Conservation (phyloP, 2,113 vertebrate genomes). For the Bagarius yarrelli region DNA sequence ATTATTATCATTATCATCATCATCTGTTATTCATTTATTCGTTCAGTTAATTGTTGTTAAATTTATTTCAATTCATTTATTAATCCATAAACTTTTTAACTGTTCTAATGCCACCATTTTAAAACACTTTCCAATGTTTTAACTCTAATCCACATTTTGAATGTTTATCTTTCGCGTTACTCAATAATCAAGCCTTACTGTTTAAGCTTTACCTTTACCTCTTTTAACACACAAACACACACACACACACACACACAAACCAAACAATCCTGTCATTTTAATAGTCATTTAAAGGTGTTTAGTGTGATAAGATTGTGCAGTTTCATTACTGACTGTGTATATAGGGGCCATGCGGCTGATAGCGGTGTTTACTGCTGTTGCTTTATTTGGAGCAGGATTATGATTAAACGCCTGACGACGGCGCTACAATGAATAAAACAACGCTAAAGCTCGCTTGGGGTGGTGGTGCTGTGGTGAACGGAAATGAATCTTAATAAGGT, state of each 20-base stretch:
- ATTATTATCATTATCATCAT: no score
- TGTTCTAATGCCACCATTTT: no score
- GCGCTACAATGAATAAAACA: constrained; percentile 17
- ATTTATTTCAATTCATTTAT: no score
- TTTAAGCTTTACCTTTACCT: not conserved
- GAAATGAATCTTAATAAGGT: constrained; percentile 19
- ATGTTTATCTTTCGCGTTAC: no score
- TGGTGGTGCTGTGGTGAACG: not conserved
- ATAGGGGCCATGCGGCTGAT: not conserved
- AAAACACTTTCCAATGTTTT: no score
- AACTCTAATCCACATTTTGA: no score
- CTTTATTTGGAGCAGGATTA: not conserved
- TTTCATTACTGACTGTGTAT: constrained; percentile 10
- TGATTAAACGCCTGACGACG: constrained; percentile 16
- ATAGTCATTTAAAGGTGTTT: constrained; percentile 15
- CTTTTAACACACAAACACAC: not conserved
- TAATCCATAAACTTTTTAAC: no score
- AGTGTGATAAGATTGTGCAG: not conserved
- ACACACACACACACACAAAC: not conserved
- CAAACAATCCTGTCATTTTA: not conserved
- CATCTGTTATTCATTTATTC: no score
- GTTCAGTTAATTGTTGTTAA: no score
- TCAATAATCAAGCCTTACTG: not conserved
- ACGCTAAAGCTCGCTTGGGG: not conserved
- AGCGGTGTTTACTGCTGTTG: not conserved